These are phyloP conservation scores for Chaetophractus vellerosus DNA, from an alignment of 2,797 vertebrate genomes.

Conservation along the genomic window DNA sequence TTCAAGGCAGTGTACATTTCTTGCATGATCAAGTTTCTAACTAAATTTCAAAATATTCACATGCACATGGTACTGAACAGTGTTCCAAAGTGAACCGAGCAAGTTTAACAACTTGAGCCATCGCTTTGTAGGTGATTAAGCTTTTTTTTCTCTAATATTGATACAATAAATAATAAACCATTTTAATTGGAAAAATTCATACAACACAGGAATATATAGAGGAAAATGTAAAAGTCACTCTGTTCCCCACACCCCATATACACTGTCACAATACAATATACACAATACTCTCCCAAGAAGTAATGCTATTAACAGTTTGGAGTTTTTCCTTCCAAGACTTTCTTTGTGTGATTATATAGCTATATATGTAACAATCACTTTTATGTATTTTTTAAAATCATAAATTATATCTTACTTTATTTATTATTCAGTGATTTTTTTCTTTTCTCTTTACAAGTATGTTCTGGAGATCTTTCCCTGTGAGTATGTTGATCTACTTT, in stretches of 20 bases:
- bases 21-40: constrained; percentile 19
- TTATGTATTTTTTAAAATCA: neutral
- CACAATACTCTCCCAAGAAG: neutral
- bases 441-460: constrained; percentile 1
- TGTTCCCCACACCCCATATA: neutral
- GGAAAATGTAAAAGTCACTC: constrained; percentile 19
- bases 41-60: constrained; percentile 43
- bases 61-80: neutral
- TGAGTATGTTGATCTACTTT: neutral
- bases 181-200: neutral
- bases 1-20: neutral
- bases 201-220: neutral
- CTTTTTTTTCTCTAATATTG: neutral
- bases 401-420: neutral
- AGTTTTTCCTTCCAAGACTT: neutral
- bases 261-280: neutral
- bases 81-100: neutral
- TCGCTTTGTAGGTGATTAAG: constrained; percentile 2
- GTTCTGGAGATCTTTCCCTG: constrained; percentile 1
- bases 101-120: neutral
- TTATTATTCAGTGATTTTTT: constrained; percentile 6
- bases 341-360: neutral
- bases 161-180: neutral
- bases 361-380: neutral
- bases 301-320: neutral